These are phyloP conservation scores for Hipposideros larvatus DNA, from an alignment of 2,797 vertebrate species.

Conservation along the genomic window DNA sequence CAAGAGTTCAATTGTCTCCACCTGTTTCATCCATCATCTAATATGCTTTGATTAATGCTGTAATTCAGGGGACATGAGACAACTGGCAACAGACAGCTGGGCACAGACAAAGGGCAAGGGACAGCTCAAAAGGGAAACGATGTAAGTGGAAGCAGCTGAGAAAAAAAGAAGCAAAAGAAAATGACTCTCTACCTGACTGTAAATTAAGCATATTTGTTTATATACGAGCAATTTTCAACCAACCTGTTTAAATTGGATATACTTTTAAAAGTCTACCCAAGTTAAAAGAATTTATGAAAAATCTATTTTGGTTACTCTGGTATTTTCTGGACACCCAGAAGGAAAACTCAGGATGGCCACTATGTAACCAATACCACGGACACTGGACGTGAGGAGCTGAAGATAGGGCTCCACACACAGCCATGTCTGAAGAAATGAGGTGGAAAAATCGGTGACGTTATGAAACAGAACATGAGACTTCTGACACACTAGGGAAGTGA, in stretches of 20 bases:
- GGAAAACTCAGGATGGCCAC: background rate
- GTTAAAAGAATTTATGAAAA: background rate
- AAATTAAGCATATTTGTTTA: background rate
- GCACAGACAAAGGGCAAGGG: background rate
- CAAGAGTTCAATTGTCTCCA: too few relatives aligned
- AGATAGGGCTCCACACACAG: background rate
- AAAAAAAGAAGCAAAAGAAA: too few relatives aligned
- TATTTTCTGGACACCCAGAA: background rate
- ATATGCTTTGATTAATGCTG: background rate
- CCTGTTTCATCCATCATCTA: background rate
- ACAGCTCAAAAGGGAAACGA: background rate
- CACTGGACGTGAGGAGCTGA: background rate
- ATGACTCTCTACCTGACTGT: background rate
- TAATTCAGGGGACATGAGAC: background rate
- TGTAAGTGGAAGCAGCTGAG: background rate
- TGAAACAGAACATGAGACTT: conserved; percentile 87
- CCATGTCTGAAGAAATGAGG: conserved; percentile 71
- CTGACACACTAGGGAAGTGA: conserved; percentile 82
- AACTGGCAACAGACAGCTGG: background rate
- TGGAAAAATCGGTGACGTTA: conserved; percentile 77
- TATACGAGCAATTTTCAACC: background rate
- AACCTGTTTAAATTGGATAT: background rate
- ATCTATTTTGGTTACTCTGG: background rate
- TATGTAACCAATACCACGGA: background rate
- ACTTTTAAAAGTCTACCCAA: background rate